Evolutionary conservation across 2,888 invertebrate genomes (phyloP), one percentile per base, ranked within the genome.

Genomic region (Leptogaster cylindrica): DNA sequence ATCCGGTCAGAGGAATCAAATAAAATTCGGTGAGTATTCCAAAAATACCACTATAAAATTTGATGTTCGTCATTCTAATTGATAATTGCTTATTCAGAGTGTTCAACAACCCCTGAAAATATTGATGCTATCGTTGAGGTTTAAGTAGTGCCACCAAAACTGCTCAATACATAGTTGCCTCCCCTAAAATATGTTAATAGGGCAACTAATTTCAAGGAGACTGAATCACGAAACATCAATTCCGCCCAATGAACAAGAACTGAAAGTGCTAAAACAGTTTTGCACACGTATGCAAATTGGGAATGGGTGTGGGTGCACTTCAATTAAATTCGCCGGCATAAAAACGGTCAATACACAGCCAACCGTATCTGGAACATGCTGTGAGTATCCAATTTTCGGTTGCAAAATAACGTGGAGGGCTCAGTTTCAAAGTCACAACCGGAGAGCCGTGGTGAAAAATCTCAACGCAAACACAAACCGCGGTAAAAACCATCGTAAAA

Each of bases 381-480:
- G 71, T 66, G 70, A 70, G 71, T 70, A 71, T 72, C 72, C 72
- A 72, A 72, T 70, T 72, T 72, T 72, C 71, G 72, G 72, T 72
- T 67, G 68, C 71, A 63, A 69, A 72, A 71, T 72, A 68, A 68
- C 67, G 67, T 70, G 44, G 50, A 65, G 66, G 46, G 61, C 65
- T 67, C 65, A 65, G 61, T 23, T 51, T 66, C 44, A 63, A 63
- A 63, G 63, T 63, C 63, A 63, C 18, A 44, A 48, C 31, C 44
- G 33, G n/a, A 64, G 48, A 48, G 46, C 46, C 46, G 71, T 67
- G 72, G 72, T 72, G 71, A 72, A 72, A 72, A 72, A 72, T 72
- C 72, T 72, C 70, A 72, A 72, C 71, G 70, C 72, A 72, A 69
- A 71, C 68, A 71, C 67, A 71, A 72, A 72, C 72, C 72, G 69